Evolutionary conservation across 2,888 invertebrate genomes (phyloP), one percentile per base, ranked within the genome.

Genomic region (Volucella inflata): DNA sequence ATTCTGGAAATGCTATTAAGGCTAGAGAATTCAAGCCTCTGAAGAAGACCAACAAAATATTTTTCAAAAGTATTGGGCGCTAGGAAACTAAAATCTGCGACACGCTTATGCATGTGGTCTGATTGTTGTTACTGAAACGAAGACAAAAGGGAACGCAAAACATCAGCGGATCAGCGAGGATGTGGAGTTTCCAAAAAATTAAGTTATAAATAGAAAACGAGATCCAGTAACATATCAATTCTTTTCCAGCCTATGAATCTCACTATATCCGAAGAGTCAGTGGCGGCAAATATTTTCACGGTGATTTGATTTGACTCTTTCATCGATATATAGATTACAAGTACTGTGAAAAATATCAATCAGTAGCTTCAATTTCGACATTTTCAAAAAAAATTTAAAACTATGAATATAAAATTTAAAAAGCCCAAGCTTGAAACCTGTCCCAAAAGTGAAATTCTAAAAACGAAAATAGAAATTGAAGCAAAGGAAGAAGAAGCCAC

Each of bases 331-430:
- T 48, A 59, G 12, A 42, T 44, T 78, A 12, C n/a, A n/a, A n/a
- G n/a, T 60, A 62, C 16, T 62, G 64, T 42, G 53, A 72, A 60
- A 67, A 65, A 53, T 16, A 51, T 17, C 17, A 59, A 57, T 21
- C 46, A 16, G 42, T n/a, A 50, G 65, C 10, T 17, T 50, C 0
- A 74, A 21, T 6, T 74, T 17, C 16, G 48, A 36, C 36, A 72
- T 55, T 30, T 44, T 44, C 42, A 80, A 11, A 55, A 53, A 79
- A 72, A 57, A 60, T 81, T 78, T 55, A 74, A 75, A 65, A 74
- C 53, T 8, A 62, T 85, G 64, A 81, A 81, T 46, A 74, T 81
- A 21, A 83, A 81, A 79, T 87, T 87, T 60, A 81, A 83, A 57
- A 74, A 80, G 21, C 80, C 85, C 46, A 74, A 78, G 16, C 59